Conservation (phyloP, 2,113 vertebrate species). For the Pithys albifrons region DNA sequence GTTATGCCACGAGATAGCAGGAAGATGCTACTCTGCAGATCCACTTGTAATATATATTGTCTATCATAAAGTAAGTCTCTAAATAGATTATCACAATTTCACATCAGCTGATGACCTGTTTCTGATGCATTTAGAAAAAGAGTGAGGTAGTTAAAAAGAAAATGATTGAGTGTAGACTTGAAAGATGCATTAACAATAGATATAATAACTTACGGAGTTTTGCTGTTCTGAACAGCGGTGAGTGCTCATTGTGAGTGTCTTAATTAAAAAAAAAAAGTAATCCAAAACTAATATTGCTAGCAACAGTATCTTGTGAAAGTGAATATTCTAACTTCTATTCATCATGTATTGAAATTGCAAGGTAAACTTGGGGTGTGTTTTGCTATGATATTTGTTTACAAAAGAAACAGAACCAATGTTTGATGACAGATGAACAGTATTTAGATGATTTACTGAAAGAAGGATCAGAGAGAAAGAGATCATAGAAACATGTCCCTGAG, state of each 20-base stretch:
- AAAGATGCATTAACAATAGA: not conserved
- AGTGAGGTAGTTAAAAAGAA: not conserved
- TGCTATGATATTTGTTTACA: not conserved
- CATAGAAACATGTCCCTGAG: not conserved
- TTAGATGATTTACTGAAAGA: not conserved
- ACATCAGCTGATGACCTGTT: not conserved
- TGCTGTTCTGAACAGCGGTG: not conserved
- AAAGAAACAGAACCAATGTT: not conserved
- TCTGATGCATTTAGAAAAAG: not conserved
- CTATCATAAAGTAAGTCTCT: not conserved
- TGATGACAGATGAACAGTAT: not conserved
- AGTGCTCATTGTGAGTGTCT: not conserved
- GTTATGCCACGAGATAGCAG: not conserved
- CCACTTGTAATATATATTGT: fast-evolving
- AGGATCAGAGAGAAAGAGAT: not conserved
- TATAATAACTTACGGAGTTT: not conserved
- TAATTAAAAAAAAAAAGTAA: not conserved
- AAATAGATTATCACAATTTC: not conserved
- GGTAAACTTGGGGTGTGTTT: not conserved
- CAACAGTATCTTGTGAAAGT: not conserved
- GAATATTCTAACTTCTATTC: fast-evolving
- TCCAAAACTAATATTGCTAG: not conserved
- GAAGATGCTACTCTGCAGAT: not conserved
- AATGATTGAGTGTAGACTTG: not conserved
- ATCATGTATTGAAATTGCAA: not conserved